These are phyloP conservation scores for Melanotaenia trifasciata DNA, from an alignment of 2,797 vertebrate species.

Conservation along the genomic window DNA sequence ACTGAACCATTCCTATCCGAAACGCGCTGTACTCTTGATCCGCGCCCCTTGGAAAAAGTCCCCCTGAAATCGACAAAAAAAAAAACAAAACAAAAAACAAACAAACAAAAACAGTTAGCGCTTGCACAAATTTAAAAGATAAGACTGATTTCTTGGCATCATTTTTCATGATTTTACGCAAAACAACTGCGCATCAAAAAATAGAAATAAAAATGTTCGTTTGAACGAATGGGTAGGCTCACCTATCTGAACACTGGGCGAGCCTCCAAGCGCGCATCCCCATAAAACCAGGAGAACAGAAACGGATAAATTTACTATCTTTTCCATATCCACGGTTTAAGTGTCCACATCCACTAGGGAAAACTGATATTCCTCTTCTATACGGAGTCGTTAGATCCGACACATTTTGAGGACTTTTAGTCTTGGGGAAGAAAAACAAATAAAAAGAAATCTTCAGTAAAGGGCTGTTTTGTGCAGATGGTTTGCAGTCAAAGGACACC, in stretches of 20 bases:
- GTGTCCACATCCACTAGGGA: constrained; percentile 87
- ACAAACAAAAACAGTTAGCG: background rate
- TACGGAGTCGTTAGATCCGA: constrained; percentile 86
- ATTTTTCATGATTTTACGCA: constrained; percentile 1
- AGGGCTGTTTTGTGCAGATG: constrained; percentile 62
- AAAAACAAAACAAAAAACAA: too few species aligned
- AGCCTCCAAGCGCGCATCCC: constrained; percentile 91
- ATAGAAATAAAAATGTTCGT: background rate
- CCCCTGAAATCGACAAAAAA: constrained; percentile 84
- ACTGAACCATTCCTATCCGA: constrained; percentile 97
- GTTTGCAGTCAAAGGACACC: constrained; percentile 41
- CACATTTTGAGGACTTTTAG: constrained; percentile 78
- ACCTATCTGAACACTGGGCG: constrained; percentile 97
- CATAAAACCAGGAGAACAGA: constrained; percentile 91
- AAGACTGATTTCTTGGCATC: background rate
- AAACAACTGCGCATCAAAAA: background rate
- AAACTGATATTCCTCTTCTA: constrained; percentile 70
- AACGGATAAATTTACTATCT: constrained; percentile 92
- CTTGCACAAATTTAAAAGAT: background rate
- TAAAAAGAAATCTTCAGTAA: constrained; percentile 21
- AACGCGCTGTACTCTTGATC: constrained; percentile 99
- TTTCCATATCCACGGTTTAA: constrained; percentile 93
- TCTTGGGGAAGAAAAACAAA: constrained; percentile 6
- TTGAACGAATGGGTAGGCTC: constrained; percentile 70
- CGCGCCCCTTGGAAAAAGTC: constrained; percentile 96